Evolutionary conservation across 2,888 invertebrate genomes (phyloP).

Genomic region (Gymnosoma rotundatum): DNA sequence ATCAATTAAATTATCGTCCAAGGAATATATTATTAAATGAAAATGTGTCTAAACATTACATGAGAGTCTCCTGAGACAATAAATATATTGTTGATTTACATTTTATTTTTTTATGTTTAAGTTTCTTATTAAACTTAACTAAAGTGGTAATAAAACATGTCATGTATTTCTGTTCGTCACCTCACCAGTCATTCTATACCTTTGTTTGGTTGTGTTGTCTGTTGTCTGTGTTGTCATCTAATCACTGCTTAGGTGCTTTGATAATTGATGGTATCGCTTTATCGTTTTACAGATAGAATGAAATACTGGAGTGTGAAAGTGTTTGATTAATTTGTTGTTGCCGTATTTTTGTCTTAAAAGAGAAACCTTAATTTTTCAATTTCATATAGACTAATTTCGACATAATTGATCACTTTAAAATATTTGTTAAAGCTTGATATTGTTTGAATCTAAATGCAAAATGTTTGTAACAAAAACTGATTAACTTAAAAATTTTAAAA

Average conservation of each 20-base stretch:
- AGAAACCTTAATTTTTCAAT: background rate
- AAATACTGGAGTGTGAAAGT: slow-evolving; percentile 47
- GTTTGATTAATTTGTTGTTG: slow-evolving; percentile 51
- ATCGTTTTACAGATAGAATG: slow-evolving; percentile 37
- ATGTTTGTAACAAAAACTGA: no score
- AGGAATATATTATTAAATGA: slow-evolving; percentile 64
- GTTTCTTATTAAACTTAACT: slow-evolving; percentile 17
- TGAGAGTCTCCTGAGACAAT: slow-evolving; percentile 42
- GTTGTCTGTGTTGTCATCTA: slow-evolving; percentile 55
- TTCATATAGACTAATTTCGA: background rate
- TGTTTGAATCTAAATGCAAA: no score
- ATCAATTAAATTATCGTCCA: slow-evolving; percentile 68
- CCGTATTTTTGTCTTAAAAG: slow-evolving; percentile 4
- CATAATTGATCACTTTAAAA: background rate
- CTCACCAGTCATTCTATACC: background rate
- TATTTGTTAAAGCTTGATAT: no score
- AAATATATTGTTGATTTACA: slow-evolving; percentile 8
- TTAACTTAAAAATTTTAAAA: no score
- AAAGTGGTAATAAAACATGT: slow-evolving; percentile 56
- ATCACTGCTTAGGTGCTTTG: slow-evolving; percentile 57
- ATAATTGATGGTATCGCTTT: slow-evolving; percentile 66
- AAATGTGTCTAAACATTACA: slow-evolving; percentile 61
- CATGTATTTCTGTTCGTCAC: slow-evolving; percentile 34
- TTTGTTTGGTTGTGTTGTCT: slow-evolving; percentile 47
- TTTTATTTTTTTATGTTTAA: slow-evolving; percentile 13